phyloP scores from a whole-genome alignment of 2,888 invertebrate genomes.

The Eilema sororculum region DNA sequence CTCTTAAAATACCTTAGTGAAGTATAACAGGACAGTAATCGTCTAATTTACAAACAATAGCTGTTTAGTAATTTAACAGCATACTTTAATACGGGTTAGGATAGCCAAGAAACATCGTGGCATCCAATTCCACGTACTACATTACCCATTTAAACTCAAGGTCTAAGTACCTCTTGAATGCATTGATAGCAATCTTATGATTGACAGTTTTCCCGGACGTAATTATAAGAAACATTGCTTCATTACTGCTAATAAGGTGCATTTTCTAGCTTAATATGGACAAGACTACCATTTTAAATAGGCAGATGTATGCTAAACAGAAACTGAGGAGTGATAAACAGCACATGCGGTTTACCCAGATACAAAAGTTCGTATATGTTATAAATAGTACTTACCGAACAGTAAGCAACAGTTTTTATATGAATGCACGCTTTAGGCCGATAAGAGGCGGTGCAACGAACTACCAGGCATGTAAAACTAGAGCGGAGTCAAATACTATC shows the following conservation, averaged over 20 bases:
- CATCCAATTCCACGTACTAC: background rate
- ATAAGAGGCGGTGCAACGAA: conserved; percentile 56
- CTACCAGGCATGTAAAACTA: conserved; percentile 63
- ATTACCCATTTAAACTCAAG: background rate
- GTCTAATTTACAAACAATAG: conserved; percentile 12
- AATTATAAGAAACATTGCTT: conserved; percentile 1
- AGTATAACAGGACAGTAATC: background rate
- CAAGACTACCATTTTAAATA: background rate
- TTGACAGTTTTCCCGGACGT: background rate
- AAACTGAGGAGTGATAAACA: background rate
- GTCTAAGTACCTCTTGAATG: background rate
- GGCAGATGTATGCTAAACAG: background rate
- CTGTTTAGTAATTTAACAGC: background rate
- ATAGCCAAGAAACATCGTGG: background rate
- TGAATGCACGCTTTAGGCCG: conserved; percentile 39
- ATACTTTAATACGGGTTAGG: background rate
- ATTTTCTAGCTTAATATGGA: background rate
- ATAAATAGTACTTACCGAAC: conserved; percentile 1
- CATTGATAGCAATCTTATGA: background rate
- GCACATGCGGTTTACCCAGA: background rate
- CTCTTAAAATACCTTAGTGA: background rate
- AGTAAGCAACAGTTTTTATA: conserved; percentile 8
- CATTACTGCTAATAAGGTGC: background rate
- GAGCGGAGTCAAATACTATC: conserved; percentile 55
- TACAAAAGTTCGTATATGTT: background rate